Percentiles rank a stretch among this genome's conserved stretches.
phyloP scores from a whole-genome alignment of 2,888 invertebrate genomes.

The Cyaniris semiargus region DNA sequence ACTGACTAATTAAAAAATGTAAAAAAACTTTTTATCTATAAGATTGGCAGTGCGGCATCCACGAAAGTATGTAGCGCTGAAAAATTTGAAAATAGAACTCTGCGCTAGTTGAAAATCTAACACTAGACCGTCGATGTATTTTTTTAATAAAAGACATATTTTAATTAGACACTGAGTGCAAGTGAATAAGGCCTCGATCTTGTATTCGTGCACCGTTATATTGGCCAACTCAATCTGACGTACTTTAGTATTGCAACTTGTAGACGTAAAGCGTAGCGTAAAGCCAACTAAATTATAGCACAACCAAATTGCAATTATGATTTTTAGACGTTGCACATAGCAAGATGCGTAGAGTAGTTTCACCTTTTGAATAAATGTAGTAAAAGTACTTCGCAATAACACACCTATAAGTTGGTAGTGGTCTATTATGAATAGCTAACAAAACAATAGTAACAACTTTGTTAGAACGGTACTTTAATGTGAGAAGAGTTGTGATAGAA shows the following conservation, averaged over 20 bases:
- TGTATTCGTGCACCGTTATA: slow-evolving; percentile 17
- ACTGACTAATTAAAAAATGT: background rate
- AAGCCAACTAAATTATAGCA: background rate
- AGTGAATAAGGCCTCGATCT: slow-evolving; percentile 16
- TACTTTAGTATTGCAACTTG: background rate
- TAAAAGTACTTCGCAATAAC: background rate
- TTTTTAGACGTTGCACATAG: slow-evolving; percentile 25
- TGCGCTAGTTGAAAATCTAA: too few species aligned
- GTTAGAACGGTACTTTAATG: background rate
- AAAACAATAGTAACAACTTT: background rate
- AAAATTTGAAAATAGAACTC: too few species aligned
- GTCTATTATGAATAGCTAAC: too few species aligned
- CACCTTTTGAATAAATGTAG: background rate
- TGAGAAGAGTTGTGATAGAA: background rate
- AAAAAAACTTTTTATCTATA: too few species aligned
- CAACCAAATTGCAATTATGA: background rate
- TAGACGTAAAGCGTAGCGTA: background rate
- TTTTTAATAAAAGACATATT: slow-evolving; percentile 1
- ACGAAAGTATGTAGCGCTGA: background rate
- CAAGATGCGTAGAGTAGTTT: slow-evolving; percentile 9
- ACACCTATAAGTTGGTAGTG: background rate
- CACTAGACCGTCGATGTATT: background rate
- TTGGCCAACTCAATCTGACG: background rate
- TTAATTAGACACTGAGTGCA: slow-evolving; percentile 16
- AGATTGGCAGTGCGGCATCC: too few species aligned